These are phyloP conservation scores for Drosophila incognita DNA, from an alignment of 2,888 invertebrate species.

Conservation along the genomic window DNA sequence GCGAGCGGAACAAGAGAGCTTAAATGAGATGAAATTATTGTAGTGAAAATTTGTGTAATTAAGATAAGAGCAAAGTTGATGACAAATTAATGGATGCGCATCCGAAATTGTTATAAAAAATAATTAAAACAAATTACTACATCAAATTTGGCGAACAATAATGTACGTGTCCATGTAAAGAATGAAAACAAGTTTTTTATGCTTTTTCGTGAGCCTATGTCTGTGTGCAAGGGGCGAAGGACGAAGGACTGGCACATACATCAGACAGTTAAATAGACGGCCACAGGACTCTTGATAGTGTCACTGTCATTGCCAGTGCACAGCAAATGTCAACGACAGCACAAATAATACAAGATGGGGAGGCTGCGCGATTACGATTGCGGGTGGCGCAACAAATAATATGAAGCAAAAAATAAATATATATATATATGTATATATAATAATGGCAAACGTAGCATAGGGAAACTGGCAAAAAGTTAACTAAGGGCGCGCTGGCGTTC, in stretches of 20 bases:
- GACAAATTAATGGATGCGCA: constrained; percentile 51
- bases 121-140: constrained; percentile 26
- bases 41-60: constrained; percentile 70
- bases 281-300: constrained; percentile 63
- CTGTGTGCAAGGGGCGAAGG: constrained; percentile 1
- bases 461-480: constrained; percentile 79
- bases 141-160: constrained; percentile 18
- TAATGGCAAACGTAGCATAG: constrained; percentile 36
- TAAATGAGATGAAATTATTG: constrained; percentile 58
- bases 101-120: constrained; percentile 12
- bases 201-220: constrained; percentile 8
- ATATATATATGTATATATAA: not conserved
- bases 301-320: constrained; percentile 77
- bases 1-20: constrained; percentile 51
- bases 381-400: constrained; percentile 72
- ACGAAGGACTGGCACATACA: constrained; percentile 36
- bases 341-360: constrained; percentile 35
- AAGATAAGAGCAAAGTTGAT: constrained; percentile 31
- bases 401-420: constrained; percentile 20
- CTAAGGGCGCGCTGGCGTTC: constrained; percentile 58
- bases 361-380: constrained; percentile 62
- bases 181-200: constrained; percentile 28
- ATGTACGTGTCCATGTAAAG: constrained; percentile 56
- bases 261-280: constrained; percentile 40
- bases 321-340: constrained; percentile 53